Evolutionary conservation across 2,113 vertebrate species (phyloP).

Genomic region (Hoplias malabaricus): DNA sequence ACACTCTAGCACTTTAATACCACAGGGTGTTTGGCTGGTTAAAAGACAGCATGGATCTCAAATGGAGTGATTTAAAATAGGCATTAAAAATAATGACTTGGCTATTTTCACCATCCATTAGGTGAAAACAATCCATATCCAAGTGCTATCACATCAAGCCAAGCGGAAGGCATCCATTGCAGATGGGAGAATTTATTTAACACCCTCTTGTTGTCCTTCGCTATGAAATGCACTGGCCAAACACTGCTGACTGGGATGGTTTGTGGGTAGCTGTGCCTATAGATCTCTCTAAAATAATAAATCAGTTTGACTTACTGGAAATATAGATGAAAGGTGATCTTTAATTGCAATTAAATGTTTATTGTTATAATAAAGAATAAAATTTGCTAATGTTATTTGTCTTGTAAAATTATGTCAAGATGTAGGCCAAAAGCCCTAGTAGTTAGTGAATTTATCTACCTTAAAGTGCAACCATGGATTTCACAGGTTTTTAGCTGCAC

Average conservation of each 20-base stretch:
- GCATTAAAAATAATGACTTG: constrained; percentile 56
- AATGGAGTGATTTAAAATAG: constrained; percentile 48
- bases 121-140: constrained; percentile 46
- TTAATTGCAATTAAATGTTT: background rate
- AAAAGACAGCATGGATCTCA: constrained; percentile 38
- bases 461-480: too few species aligned
- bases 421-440: too few species aligned
- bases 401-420: too few species aligned
- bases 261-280: background rate
- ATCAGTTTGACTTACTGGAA: background rate
- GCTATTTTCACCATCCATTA: constrained; percentile 42
- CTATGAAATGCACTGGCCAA: constrained; percentile 1
- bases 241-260: background rate
- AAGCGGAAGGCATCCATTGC: constrained; percentile 44
- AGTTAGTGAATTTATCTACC: too few species aligned
- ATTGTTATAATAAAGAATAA: background rate
- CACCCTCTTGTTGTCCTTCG: constrained; percentile 43
- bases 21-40: constrained; percentile 5
- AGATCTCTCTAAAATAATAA: background rate
- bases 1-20: constrained; percentile 26
- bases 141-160: constrained; percentile 14
- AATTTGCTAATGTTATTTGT: too few species aligned
- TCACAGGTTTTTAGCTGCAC: too few species aligned
- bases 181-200: constrained; percentile 45
- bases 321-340: background rate